phyloP scores from a whole-genome alignment of 2,888 invertebrate species.

The Chelonus formosanus region DNA sequence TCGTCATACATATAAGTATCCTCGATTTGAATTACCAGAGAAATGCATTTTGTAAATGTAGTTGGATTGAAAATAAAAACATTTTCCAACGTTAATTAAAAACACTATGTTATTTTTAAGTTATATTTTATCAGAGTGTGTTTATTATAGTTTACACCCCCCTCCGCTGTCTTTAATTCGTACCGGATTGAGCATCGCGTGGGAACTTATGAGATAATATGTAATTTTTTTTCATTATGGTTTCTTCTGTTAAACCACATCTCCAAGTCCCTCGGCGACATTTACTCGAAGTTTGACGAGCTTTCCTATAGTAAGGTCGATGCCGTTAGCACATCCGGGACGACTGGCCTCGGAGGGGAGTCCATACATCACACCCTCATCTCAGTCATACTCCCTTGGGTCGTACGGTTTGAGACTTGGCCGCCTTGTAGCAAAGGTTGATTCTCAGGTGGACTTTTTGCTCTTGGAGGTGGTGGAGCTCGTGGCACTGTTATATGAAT shows the following conservation, averaged over 20 bases:
- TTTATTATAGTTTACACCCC: slow-evolving; percentile 34
- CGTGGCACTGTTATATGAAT: slow-evolving; percentile 69
- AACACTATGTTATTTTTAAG: slow-evolving; percentile 6
- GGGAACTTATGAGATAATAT: neutral
- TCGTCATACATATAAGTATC: neutral
- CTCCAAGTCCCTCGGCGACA: slow-evolving; percentile 4
- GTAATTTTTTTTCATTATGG: neutral
- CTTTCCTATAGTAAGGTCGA: slow-evolving; percentile 56
- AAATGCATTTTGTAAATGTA: too few species aligned
- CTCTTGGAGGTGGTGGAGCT: slow-evolving; percentile 69
- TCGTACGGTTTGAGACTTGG: slow-evolving; percentile 72
- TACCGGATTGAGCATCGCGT: slow-evolving; percentile 22
- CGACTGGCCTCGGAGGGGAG: slow-evolving; percentile 61
- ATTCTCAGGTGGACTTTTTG: slow-evolving; percentile 70
- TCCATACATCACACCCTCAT: slow-evolving; percentile 84
- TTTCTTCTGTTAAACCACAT: too few species aligned
- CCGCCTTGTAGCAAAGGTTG: slow-evolving; percentile 67
- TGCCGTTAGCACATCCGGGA: slow-evolving; percentile 60
- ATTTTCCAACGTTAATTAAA: slow-evolving; percentile 8
- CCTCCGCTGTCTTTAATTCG: slow-evolving; percentile 43
- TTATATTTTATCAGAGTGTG: neutral
- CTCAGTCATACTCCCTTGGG: slow-evolving; percentile 86
- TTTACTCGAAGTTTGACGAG: slow-evolving; percentile 30
- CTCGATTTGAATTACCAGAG: too few species aligned
- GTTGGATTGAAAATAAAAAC: too few species aligned